Evolutionary conservation across 2,113 vertebrate genomes (phyloP).

Genomic region (Mungos mungo): DNA sequence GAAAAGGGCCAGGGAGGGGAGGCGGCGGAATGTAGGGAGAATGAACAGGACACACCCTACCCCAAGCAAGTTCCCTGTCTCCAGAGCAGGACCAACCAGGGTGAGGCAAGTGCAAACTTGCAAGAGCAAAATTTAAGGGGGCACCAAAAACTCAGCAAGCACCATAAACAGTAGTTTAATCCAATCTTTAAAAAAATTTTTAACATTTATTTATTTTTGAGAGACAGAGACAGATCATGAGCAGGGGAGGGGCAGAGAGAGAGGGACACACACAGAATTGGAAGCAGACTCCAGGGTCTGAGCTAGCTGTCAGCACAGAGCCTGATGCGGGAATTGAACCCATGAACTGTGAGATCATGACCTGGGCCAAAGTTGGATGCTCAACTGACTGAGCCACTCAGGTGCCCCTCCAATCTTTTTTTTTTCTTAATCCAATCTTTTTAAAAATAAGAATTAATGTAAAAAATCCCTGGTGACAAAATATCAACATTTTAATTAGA

Average conservation of each 20-base stretch:
- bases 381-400: no score
- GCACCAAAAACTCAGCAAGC: not conserved
- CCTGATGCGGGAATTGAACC: no score
- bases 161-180: not conserved
- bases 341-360: no score
- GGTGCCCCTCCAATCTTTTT: no score
- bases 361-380: no score
- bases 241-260: no score
- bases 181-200: not conserved
- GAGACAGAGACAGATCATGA: no score
- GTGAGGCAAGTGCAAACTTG: not conserved
- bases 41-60: not conserved
- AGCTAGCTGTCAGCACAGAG: no score
- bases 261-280: no score
- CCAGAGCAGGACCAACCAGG: not conserved
- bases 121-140: not conserved
- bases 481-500: not conserved
- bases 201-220: no score
- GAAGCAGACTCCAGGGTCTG: no score
- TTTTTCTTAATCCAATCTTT: not conserved
- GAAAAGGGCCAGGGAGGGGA: not conserved
- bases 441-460: not conserved
- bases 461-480: not conserved
- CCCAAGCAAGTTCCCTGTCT: not conserved
- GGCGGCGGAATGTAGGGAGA: not conserved